Percentiles rank a stretch among this genome's conserved stretches.
Conservation (phyloP, 23 tunicate genomes). For the Halocynthia aurantium region DNA sequence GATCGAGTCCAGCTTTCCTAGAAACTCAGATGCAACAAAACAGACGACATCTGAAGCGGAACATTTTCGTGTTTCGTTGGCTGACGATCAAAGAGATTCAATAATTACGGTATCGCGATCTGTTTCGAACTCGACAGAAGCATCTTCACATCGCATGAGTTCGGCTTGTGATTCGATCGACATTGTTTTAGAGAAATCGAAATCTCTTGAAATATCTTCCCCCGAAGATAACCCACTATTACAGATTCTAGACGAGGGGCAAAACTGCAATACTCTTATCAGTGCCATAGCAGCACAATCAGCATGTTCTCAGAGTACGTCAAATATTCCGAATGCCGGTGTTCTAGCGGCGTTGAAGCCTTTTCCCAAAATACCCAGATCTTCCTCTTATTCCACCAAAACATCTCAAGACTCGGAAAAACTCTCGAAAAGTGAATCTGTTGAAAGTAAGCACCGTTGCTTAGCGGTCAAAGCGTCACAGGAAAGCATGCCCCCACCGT, state of each 20-base stretch:
- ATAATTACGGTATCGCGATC: not conserved
- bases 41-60: no score
- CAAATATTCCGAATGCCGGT: not conserved
- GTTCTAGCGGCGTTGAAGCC: not conserved
- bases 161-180: slow-evolving; percentile 1
- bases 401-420: not conserved
- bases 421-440: no score
- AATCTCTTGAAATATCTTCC: not conserved
- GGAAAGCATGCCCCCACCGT: slow-evolving; percentile 11
- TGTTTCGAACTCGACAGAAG: slow-evolving; percentile 11
- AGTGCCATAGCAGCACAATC: not conserved
- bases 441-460: not conserved
- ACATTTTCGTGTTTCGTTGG: no score
- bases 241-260: not conserved
- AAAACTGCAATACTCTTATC: not conserved
- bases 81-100: no score
- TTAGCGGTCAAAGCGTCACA: not conserved
- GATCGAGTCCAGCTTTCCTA: no score
- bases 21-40: no score
- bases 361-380: not conserved
- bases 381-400: not conserved
- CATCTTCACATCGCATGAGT: slow-evolving; percentile 9
- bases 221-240: slow-evolving; percentile 20
- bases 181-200: no score
- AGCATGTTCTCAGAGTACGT: slow-evolving; percentile 3